Conservation (phyloP, 2,797 vertebrate genomes). For the Manis pentadactyla region DNA sequence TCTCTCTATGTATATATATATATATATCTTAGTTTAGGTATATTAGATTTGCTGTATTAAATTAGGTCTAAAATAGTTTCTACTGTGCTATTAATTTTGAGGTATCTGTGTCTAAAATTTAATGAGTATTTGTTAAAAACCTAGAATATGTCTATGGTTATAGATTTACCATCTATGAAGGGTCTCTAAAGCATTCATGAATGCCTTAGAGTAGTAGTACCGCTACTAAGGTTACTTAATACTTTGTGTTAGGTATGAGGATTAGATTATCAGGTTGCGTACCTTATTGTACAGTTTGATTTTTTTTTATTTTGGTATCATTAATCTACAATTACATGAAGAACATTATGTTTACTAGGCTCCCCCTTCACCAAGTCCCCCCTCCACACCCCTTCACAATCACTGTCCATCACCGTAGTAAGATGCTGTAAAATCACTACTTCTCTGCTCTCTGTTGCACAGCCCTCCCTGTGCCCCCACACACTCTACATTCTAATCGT, state of each 20-base stretch:
- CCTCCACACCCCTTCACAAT: too few species aligned
- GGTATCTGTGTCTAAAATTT: neutral
- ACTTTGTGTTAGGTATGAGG: conserved; percentile 19
- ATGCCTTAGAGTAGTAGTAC: neutral
- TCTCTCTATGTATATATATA: too few species aligned
- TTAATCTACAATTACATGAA: too few species aligned
- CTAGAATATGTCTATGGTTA: neutral
- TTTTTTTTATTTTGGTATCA: too few species aligned
- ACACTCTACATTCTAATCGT: too few species aligned
- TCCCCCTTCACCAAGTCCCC: too few species aligned
- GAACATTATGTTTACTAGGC: too few species aligned
- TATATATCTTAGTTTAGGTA: neutral
- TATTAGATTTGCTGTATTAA: conserved; percentile 30
- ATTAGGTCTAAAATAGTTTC: conserved; percentile 45
- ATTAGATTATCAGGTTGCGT: neutral
- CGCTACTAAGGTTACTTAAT: neutral
- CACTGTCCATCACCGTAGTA: too few species aligned
- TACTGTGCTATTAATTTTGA: neutral
- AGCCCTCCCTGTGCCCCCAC: too few species aligned
- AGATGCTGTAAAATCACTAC: too few species aligned
- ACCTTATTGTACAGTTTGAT: neutral
- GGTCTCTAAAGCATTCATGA: conserved; percentile 26
- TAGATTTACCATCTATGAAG: neutral
- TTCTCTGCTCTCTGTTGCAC: too few species aligned
- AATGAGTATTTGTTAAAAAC: conserved; percentile 56